Evolutionary conservation across 2,888 invertebrate genomes (phyloP), one percentile per base, ranked within the genome.

Genomic region (Muschampia plurimacula): DNA sequence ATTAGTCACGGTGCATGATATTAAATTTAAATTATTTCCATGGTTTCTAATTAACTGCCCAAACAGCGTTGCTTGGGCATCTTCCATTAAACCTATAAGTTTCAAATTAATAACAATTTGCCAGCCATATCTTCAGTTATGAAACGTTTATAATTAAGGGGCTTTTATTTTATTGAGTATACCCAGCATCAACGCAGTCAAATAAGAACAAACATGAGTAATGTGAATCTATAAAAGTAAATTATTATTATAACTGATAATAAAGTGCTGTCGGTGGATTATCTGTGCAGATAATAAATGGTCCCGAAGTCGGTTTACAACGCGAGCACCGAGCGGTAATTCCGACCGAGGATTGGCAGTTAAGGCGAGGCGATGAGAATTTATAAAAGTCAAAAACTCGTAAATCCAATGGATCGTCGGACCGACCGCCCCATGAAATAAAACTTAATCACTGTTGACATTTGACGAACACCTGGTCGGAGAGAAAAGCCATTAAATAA

Each of bases 161-260:
- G 79, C 86, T 84, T 89, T 91, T 88, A 90, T 89, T 91, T 90
- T 89, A 91, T 90, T 87, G 84, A 85, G 82, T 87, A 90, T 91
- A 89, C 86, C 80, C 85, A 84, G 86, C 88, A 90, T 90, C 90
- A 88, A 87, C 79, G 84, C 87, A 89, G 22, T 22, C 22, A 22
- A 22, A 22, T 22, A 22, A 22, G 22, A 92, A 92, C 92, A 90
- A 91, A 91, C 88, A 89, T 91, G 88, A 92, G 87, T 92, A 89
- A 92, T 92, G 90, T 86, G 89, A 87, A 89, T 91, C 92, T 91
- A 92, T 93, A 92, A 92, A 92, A 92, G 91, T 93, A 92, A 92
- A 90, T 93, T 92, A 93, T 93, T 93, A 90, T 93, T 89, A 91
- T 93, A 92, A 92, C 92, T 92, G 92, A 92, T 92, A 92, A 92